Evolutionary conservation across 2,113 vertebrate species (phyloP), one percentile per base, ranked within the genome.

Genomic region (Heloderma charlesbogerti): DNA sequence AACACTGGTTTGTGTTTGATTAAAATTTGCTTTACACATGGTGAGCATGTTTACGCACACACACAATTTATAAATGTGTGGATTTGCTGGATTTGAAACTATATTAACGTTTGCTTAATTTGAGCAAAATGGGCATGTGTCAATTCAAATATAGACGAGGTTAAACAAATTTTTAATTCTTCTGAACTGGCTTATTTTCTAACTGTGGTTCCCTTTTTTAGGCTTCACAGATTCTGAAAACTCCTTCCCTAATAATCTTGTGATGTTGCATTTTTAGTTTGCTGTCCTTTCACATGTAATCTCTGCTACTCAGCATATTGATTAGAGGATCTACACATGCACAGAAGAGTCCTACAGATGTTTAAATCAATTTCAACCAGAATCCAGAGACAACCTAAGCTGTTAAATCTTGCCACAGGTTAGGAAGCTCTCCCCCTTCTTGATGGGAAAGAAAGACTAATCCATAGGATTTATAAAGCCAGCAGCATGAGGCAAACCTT

Each of bases 401-500:
- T 88, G 96, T 96, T 96, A 97, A 97, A 96, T 95, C 92, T 93
- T 90, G 91, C 89, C 90, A 93, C 84, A 96, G 96, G 78, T 95
- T 92, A 97, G 95, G 93, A 94, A 95, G 95, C 96, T 94, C 94
- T 96, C 93, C 92, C 91, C 92, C 87, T 63, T 67, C 92, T 90
- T 80, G 84, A 80, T 31, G n/a, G 40, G 20, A 95, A 92, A 94
- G 95, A 95, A 90, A 95, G 95, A 95, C 92, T 94, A 91, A 96
- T 92, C 92, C 94, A 93, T 96, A 86, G 95, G 93, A 93, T 94
- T 95, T 94, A 95, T 96, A 97, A 97, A 97, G 92, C 96, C 95
- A 96, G 97, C 96, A 95, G 94, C 96, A 97, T 96, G 95, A 97
- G 93, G 98, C 98, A 98, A 98, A 99, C 98, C 98, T 99, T 98